Percentiles rank a stretch among this genome's conserved stretches.
Evolutionary conservation across 2,797 vertebrate species (phyloP).

Genomic region (Micromesistius poutassou): DNA sequence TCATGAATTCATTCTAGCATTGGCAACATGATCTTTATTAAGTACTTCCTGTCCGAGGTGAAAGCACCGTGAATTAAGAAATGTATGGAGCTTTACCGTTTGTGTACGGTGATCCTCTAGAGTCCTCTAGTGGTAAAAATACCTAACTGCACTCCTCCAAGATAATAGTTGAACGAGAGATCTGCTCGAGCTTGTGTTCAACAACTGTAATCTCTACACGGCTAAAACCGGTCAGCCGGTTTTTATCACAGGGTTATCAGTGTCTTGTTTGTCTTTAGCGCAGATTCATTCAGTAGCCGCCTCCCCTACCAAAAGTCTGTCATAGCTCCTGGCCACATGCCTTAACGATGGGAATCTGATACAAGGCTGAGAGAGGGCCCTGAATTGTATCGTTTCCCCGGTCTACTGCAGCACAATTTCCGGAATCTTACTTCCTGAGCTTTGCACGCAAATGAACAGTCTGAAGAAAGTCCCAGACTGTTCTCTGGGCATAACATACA

Average conservation of each 20-base stretch:
- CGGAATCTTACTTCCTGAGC: neutral
- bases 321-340: neutral
- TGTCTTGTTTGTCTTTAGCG: neutral
- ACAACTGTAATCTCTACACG: neutral
- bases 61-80: neutral
- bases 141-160: neutral
- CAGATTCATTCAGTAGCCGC: neutral
- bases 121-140: slow-evolving; percentile 41
- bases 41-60: neutral
- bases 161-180: neutral
- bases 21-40: neutral
- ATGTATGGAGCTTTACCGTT: neutral
- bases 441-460: neutral
- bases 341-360: neutral
- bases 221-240: neutral
- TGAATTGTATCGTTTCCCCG: neutral
- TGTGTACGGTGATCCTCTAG: slow-evolving; percentile 20
- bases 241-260: neutral
- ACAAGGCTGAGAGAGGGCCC: neutral
- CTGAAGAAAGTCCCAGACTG: neutral
- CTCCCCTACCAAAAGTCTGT: neutral
- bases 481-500: neutral
- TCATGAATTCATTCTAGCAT: neutral
- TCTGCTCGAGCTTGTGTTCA: neutral
- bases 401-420: neutral